phyloP scores from a whole-genome alignment of 1,140 invertebrate species.

The Musca domestica region DNA sequence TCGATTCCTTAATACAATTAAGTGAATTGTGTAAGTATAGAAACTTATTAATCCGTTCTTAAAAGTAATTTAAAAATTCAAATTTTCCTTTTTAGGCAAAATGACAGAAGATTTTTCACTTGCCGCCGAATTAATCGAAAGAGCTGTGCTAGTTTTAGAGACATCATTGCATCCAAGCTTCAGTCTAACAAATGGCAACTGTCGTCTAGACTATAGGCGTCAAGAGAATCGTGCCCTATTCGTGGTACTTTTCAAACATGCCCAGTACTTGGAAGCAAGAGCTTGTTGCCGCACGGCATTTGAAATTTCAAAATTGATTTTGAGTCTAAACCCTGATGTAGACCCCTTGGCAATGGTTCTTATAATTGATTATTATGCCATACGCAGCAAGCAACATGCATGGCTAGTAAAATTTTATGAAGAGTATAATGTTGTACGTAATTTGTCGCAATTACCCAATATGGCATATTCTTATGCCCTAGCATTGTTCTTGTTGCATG shows the following conservation, averaged over 20 bases:
- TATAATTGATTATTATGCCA: constrained; percentile 83
- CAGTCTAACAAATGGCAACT: constrained; percentile 71
- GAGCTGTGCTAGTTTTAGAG: constrained; percentile 75
- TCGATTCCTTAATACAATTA: constrained; percentile 82
- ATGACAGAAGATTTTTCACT: constrained; percentile 77
- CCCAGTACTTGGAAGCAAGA: constrained; percentile 75
- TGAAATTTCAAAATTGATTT: constrained; percentile 73
- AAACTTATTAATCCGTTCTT: neutral
- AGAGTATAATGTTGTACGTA: constrained; percentile 65
- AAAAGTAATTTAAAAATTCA: neutral
- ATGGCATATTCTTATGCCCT: constrained; percentile 83
- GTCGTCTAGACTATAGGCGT: constrained; percentile 75
- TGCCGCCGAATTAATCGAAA: constrained; percentile 76
- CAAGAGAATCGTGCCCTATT: constrained; percentile 85
- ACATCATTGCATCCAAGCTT: constrained; percentile 79
- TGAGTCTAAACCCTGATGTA: constrained; percentile 76
- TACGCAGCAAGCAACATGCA: constrained; percentile 76
- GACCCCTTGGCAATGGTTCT: constrained; percentile 83
- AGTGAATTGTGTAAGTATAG: constrained; percentile 70
- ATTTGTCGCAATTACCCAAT: constrained; percentile 81
- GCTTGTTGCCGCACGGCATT: constrained; percentile 79
- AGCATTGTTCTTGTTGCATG: constrained; percentile 65
- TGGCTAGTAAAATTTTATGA: constrained; percentile 76
- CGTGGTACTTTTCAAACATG: constrained; percentile 81
- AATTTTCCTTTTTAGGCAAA: constrained; percentile 31